Percentiles rank a stretch among this genome's conserved stretches.
Evolutionary conservation across 2,888 invertebrate genomes (phyloP).

Genomic region (Branchellion lobata): DNA sequence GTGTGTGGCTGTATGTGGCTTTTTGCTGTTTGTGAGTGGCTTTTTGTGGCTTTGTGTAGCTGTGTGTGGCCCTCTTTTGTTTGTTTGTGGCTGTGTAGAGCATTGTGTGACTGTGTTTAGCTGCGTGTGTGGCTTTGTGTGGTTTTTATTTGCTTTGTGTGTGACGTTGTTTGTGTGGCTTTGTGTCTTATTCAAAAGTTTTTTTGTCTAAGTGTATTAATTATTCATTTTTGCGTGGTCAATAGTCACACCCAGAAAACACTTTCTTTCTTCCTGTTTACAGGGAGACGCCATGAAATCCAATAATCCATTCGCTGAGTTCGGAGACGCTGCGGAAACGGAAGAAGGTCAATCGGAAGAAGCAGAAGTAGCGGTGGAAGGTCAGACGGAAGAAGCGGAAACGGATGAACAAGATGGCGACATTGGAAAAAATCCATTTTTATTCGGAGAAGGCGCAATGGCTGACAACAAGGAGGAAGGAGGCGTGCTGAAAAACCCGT

Average conservation of each 20-base stretch:
- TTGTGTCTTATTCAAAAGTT: no score
- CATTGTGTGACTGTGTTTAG: no score
- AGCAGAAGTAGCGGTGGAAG: background rate
- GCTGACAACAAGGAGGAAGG: background rate
- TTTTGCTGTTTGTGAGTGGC: background rate
- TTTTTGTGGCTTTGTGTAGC: no score
- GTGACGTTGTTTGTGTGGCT: no score
- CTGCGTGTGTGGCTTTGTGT: no score
- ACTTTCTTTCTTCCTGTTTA: background rate
- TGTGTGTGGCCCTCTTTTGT: background rate
- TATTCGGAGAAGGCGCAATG: constrained; percentile 4
- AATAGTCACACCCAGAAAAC: no score
- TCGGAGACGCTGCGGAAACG: constrained; percentile 8
- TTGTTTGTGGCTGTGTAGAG: background rate
- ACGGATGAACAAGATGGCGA: background rate
- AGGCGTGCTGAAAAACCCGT: background rate
- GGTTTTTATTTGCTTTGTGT: no score
- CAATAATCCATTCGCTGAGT: constrained; percentile 46
- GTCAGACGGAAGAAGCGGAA: background rate
- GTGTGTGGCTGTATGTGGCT: no score
- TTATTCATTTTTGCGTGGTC: no score
- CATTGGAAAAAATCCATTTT: constrained; percentile 31
- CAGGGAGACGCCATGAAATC: constrained; percentile 29
- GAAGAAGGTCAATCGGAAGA: background rate
- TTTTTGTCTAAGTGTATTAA: no score